Evolutionary conservation across 2,888 invertebrate genomes (phyloP), one percentile per base, ranked within the genome.

Genomic region (Hyposoter dolosus): DNA sequence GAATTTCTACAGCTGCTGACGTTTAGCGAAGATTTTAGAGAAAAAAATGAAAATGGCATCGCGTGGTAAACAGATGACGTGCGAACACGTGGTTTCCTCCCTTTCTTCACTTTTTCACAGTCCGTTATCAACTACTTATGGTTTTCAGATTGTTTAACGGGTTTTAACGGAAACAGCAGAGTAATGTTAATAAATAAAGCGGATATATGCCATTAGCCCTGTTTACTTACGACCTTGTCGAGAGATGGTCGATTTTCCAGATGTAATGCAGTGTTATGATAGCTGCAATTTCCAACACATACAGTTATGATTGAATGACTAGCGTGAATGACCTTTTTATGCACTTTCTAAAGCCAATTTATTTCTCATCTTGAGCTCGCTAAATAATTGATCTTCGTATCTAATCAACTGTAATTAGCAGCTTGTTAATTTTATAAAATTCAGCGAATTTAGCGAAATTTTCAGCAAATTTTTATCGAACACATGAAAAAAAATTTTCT

Each of bases 111-210:
- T 69, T 53, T 81, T 77, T 81, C 40, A 15, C 71, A 63, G 72
- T 81, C 84, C 84, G 84, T 84, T 84, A 84, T 69, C 47, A 53
- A 45, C 60, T 45, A 23, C 19, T 47, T 19, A 63, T 66, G 50
- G 35, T 72, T 32, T 56, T 32, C 12, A 65, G 43, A 19, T 56
- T 77, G 47, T 71, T 56, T 63, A 35, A 63, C 69, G 43, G 56
- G 69, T 28, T 28, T 60, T 60, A 1, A 15, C 28, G 4, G 15
- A 28, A 28, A 60, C 15, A 28, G 60, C 60, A 60, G 9, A 4
- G 28, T 15, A 60, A 28, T 60, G 1, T 28, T 5, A n/a, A 23
- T 6, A 12, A 28, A 56, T 28, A 56, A 56, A 12, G 4, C 23
- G 28, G 12, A 56, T 23, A 56, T 23, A 56, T 28, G 56, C 56